Conservation (phyloP, 2,113 vertebrate genomes). For the Chamaetylas fuelleborni region DNA sequence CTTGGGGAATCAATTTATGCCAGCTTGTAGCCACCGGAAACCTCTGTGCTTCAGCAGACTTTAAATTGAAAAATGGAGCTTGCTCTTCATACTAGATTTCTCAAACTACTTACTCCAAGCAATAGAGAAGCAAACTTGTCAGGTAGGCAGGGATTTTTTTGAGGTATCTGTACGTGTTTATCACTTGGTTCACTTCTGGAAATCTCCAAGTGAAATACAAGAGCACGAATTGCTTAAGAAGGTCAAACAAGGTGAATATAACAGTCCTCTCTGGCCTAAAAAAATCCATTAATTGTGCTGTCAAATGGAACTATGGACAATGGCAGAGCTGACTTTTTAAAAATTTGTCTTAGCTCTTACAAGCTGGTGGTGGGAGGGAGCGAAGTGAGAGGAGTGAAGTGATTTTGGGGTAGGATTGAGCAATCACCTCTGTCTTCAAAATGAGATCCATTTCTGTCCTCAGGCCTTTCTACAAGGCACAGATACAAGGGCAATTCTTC, state of each 20-base stretch:
- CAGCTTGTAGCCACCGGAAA: neutral
- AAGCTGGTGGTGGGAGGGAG: neutral
- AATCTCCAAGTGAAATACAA: rapidly evolving
- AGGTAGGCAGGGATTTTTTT: neutral
- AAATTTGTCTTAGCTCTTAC: neutral
- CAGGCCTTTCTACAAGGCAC: neutral
- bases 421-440: neutral
- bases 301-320: neutral
- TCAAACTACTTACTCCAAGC: neutral
- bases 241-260: neutral
- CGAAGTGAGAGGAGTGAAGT: neutral
- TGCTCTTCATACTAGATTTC: neutral
- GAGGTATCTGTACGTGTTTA: neutral
- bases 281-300: neutral
- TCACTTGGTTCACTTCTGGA: neutral
- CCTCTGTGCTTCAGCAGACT: neutral
- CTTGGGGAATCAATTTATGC: neutral
- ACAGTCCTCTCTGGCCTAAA: neutral
- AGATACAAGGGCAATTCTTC: neutral
- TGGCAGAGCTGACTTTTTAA: neutral
- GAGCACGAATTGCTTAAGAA: neutral
- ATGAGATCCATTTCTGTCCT: neutral
- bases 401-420: neutral
- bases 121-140: neutral
- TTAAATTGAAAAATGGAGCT: constrained; percentile 19